Evolutionary conservation across 2,888 invertebrate genomes (phyloP).

Genomic region (Drosophila heteroneura): DNA sequence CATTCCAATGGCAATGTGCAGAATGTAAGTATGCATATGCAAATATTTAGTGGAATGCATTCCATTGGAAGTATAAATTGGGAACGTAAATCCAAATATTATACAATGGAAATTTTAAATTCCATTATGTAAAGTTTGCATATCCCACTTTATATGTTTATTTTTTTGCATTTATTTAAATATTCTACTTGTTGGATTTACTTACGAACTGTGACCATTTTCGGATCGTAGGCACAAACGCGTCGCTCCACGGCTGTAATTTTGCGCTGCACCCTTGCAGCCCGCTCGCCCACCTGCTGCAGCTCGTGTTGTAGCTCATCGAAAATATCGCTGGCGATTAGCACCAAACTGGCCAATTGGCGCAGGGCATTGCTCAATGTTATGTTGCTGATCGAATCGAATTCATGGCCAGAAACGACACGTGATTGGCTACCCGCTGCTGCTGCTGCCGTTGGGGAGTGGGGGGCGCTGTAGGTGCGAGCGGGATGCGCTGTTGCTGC

Average conservation of each 20-base stretch:
- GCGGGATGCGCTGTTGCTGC: conserved; percentile 19
- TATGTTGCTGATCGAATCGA: conserved; percentile 94
- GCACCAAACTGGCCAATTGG: conserved; percentile 93
- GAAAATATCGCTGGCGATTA: conserved; percentile 94
- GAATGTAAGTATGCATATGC: neutral
- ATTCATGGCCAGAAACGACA: conserved; percentile 89
- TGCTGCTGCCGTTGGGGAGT: conserved; percentile 72
- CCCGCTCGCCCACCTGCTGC: conserved; percentile 90
- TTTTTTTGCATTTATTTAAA: neutral
- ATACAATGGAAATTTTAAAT: neutral
- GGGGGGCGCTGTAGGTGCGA: conserved; percentile 67
- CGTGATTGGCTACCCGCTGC: conserved; percentile 33
- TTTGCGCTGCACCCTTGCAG: conserved; percentile 89
- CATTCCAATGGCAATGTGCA: neutral
- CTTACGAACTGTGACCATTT: conserved; percentile 97
- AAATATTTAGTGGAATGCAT: neutral
- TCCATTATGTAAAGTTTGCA: neutral
- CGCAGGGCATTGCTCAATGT: conserved; percentile 93
- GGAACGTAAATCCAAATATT: neutral
- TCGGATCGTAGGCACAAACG: conserved; percentile 92
- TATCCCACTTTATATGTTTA: neutral
- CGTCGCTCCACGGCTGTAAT: conserved; percentile 90
- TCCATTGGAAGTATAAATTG: neutral
- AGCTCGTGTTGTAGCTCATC: conserved; percentile 92
- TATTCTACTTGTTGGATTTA: conserved; percentile 80